Base-by-base conservation (phyloP, 2,113 vertebrate species). In the Fulmarus glacialis region DNA sequence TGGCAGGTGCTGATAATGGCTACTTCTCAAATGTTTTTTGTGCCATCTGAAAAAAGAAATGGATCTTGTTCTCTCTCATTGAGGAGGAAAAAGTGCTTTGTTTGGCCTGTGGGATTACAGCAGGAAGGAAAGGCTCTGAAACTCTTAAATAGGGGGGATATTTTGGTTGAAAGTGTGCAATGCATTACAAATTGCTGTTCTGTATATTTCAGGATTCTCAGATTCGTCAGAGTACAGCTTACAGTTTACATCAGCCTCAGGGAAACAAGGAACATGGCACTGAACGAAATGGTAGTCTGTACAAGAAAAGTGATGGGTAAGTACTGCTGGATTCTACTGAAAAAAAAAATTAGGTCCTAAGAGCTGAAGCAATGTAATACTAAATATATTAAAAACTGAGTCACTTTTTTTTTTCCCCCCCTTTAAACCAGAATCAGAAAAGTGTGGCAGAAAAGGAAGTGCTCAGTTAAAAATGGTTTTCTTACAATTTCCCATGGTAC, bases 261-360 rank as follows among this genome's bases (percentile, higher is more conserved):
- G 99, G 99, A 45, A 99, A 99, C 98, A 99, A 99, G 93, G 99
- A 99, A 9, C 99, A 99, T 0, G 99, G 99, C 90, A 99, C 99
- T 0, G 99, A 99, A 97, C 98, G 99, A 47, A 99, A 98, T 14
- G 99, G 99, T 11, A 99, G 96, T 86, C 98, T 99, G 23, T 99
- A 99, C 96, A 99, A 99, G 98, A 99, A 99, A 71, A 99, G 99
- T 20, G 99, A 99, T 8, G 99, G 99, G 99, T 99, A 87, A 85
- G 99, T 91, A 52, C 15, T 34, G 15, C 84, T 27, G 74, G 15
- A 23, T 24, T 48, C 24, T 23, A 4, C 47, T 43, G 72, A 18
- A 48, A 47, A 50, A 40, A 40, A 70, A 34, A 59, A 12, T 3
- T 7, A 38, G 4, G 3, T 26, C n/a, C 16, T 50, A 60, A 7